Evolutionary conservation across 2,888 invertebrate genomes (phyloP), one percentile per base, ranked within the genome.

Genomic region (Beris morrisii): DNA sequence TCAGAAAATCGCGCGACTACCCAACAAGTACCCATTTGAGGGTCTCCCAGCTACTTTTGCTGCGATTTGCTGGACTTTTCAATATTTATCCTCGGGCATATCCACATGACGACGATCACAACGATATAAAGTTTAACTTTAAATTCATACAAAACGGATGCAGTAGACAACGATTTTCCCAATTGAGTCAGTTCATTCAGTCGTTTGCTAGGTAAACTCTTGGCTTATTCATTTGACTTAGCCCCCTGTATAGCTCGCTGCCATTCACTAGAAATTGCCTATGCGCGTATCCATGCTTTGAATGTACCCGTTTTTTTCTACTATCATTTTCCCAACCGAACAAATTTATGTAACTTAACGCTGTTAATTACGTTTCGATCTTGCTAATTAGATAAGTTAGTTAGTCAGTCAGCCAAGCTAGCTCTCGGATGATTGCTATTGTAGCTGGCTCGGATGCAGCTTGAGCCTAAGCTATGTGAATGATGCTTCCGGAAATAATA

Each of bases 331-430:
- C 57, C 45, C 57, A 58, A n/a, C 57, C 31, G 57, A 64, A 50
- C 30, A 64, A 57, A 64, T 64, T 67, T 64, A 67, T 64, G 64
- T 67, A 67, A 67, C 57, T 67, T 67, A 57, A 58, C 67, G 55
- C 67, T 58, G 64, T 50, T 67, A 67, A 67, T 67, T 67, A 64
- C 64, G 48, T 57, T 64, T 64, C 43, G 55, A 64, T 52, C 44
- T 64, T 56, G 63, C 68, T 68, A 68, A 68, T 66, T 68, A 68
- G 65, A 66, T 68, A 65, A 68, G 38, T 38, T 38, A 38, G 38
- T 38, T 38, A 38, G 38, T 38, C 38, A 38, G 38, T 38, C 38
- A 38, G 38, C 38, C 38, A 46, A 15, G 46, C 4, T 45, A 12
- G 56, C 38, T 28, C 44, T 7, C 45, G 44, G 46, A 9, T 38